These are phyloP conservation scores for Conger conger DNA, from an alignment of 2,113 vertebrate species.

Conservation along the genomic window DNA sequence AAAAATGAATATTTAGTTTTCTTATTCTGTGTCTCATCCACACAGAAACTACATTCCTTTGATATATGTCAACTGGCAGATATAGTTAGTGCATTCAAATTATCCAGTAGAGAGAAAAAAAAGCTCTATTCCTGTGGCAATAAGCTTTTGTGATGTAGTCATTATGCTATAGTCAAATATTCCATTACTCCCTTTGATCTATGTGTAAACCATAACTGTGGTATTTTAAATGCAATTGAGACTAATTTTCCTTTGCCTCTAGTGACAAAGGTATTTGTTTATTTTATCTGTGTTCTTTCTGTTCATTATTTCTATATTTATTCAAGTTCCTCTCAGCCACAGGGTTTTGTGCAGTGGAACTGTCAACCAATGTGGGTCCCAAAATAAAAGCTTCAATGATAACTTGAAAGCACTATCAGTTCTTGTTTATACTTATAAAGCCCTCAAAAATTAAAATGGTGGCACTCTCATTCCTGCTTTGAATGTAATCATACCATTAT, in stretches of 20 bases:
- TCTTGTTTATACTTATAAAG: too few relatives aligned
- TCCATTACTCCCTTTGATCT: neutral
- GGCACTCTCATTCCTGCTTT: too few relatives aligned
- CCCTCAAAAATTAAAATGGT: too few relatives aligned
- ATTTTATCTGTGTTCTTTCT: neutral
- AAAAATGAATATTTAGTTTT: neutral
- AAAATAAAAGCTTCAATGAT: neutral
- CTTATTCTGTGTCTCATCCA: neutral
- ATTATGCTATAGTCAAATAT: neutral
- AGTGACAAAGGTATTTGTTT: neutral
- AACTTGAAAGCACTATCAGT: neutral
- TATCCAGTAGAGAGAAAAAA: neutral
- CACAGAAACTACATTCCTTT: neutral
- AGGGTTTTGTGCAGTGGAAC: neutral
- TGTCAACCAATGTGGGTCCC: neutral
- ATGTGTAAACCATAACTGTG: neutral
- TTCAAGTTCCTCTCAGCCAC: neutral
- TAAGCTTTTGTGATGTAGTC: neutral
- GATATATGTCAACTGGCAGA: neutral
- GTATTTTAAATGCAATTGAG: constrained; percentile 2
- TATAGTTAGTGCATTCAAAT: neutral
- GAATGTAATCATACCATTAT: too few relatives aligned
- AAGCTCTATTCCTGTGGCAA: neutral
- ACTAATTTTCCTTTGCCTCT: neutral
- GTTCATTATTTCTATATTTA: neutral